Base-by-base conservation (phyloP, 2,888 invertebrate genomes). In the Phoenoteleia sp. region DNA sequence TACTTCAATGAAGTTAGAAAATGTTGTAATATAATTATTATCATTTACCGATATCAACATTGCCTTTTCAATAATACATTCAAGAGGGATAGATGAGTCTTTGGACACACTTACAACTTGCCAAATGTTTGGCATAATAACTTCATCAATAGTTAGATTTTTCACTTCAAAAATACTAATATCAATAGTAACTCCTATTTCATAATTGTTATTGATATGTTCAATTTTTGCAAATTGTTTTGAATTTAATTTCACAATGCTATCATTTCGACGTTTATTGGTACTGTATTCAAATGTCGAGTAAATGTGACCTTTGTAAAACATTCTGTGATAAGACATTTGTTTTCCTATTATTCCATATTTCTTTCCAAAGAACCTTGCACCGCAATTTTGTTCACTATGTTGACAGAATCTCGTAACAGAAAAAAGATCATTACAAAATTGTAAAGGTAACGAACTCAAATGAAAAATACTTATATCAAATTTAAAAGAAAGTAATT, bases 231-330 rank as follows among this genome's bases (percentile, higher is more conserved):
- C 64, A 64, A 64, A 64, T 15, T 45, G 39, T 23, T 15, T 6
- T 9, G 64, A 64, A 4, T 64, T 64, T 1, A 47, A 19, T 21
- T 29, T 45, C 5, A 64, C 19, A 47, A 45, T 25, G 13, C 27
- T 27, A 27, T 64, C 64, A 27, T 64, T 45, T 47, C 27, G 15
- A 3, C 7, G 17, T 47, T 64, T 64, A 42, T 64, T 64, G 45
- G 42, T 23, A 60, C 36, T 19, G 27, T 60, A 60, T 39, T 2
- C 2, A 21, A 21, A 36, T 39, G 58, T 39, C 9, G 21, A 36
- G 19, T 25, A 60, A 60, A 60, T 60, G 21, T 21, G 36, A 17
- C 15, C 17, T 11, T 60, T 33, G 33, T 56, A 56, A 33, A 56
- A 56, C 33, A 56, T 56, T 29, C 56, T 15, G 29, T 56, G n/a